Evolutionary conservation across 2,888 invertebrate species (phyloP), one percentile per base, ranked within the genome.

Genomic region (Neocrepidodera transversa): DNA sequence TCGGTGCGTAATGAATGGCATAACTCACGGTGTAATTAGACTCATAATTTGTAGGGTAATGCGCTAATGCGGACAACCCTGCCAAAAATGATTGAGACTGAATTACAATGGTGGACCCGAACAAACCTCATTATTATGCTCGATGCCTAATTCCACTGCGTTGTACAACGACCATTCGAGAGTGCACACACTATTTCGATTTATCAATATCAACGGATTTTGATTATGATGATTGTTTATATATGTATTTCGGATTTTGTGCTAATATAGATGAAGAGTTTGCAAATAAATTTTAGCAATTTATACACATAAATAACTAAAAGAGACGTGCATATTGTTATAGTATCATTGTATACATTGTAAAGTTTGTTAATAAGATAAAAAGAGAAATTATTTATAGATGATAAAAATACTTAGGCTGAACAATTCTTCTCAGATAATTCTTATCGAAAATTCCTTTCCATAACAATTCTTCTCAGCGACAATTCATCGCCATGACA

Each of bases 1-100:
- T 67, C 65, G 69, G 64, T 65, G 71, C 70, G 74, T 79, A 79
- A 79, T 78, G 77, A 78, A 79, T 78, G 79, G 76, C 78, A 78
- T 78, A 78, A 78, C 78, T 79, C 78, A 78, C 75, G 67, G 69
- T 69, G 75, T 79, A 79, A 79, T 79, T 79, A 78, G 78, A 78
- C 75, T 79, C 78, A 78, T 79, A 79, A 78, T 79, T 74, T 78
- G 74, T 73, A 71, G 75, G 75, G 73, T 78, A 76, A 77, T 78
- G 78, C 74, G 75, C 74, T 76, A 76, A 76, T 77, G 76, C 75
- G 77, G 74, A 74, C 71, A 68, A 67, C 55, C 68, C 74, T 71
- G 74, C 74, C 76, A 77, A 77, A 77, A 79, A 77, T 78, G 77
- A 79, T 78, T 77, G 77, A 70, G 68, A 65, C 68, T 62, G 62